Evolutionary conservation across 2,888 invertebrate genomes (phyloP).

Genomic region (Callinectes sapidus): DNA sequence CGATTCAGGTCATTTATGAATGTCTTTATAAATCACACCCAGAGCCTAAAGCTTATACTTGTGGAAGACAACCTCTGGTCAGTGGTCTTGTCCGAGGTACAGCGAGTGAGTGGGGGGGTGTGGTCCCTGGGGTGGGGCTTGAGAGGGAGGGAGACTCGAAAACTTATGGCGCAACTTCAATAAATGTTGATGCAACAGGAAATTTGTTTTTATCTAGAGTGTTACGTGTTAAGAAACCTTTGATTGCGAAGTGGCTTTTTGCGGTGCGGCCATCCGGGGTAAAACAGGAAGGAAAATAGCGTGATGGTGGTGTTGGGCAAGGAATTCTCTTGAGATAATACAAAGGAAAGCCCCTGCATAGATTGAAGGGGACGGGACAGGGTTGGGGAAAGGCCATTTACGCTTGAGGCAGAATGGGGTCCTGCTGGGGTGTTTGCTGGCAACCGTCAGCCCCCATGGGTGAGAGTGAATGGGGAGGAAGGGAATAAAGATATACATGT

Average conservation of each 20-base stretch:
- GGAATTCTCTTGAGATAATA: too few species aligned
- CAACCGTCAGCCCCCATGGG: too few species aligned
- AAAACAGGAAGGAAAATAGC: too few species aligned
- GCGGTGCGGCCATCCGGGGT: neutral
- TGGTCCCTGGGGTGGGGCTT: neutral
- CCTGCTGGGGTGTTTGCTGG: too few species aligned
- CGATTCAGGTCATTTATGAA: slow-evolving; percentile 50
- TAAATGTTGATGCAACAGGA: too few species aligned
- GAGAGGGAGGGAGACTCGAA: neutral
- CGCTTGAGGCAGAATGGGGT: too few species aligned
- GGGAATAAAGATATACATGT: too few species aligned
- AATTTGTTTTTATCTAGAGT: neutral
- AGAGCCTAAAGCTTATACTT: slow-evolving; percentile 41
- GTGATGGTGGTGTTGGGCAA: too few species aligned
- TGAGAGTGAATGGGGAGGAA: too few species aligned
- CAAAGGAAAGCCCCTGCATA: too few species aligned
- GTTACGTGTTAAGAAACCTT: neutral
- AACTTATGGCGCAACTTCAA: neutral
- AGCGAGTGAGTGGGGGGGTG: neutral
- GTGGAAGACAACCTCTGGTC: slow-evolving; percentile 50
- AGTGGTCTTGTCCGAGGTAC: slow-evolving; percentile 39
- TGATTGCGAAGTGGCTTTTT: neutral
- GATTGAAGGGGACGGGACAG: too few species aligned
- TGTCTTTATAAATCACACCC: slow-evolving; percentile 27
- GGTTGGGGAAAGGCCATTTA: too few species aligned